Evolutionary conservation across 2,113 vertebrate species (phyloP).

Genomic region (Istiophorus platypterus): DNA sequence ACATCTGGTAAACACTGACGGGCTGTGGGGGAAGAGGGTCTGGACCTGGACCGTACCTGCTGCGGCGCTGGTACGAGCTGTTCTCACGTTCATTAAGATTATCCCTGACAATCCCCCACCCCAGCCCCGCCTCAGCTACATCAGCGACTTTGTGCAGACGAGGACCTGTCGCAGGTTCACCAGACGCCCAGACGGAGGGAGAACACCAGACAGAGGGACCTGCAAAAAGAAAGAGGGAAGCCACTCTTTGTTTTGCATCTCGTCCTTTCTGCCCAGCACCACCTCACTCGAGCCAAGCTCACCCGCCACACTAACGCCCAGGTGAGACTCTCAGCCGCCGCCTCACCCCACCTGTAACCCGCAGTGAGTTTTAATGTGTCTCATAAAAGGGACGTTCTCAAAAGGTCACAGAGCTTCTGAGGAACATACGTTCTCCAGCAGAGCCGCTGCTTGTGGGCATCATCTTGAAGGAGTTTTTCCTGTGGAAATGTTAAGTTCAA

Average conservation of each 20-base stretch:
- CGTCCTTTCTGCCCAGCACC: constrained; percentile 25
- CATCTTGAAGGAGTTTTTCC: too few species aligned
- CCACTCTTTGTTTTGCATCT: constrained; percentile 60
- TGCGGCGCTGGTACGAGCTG: background rate
- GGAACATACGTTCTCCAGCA: too few species aligned
- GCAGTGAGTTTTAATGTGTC: too few species aligned
- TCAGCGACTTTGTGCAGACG: constrained; percentile 42
- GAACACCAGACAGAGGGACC: constrained; percentile 35
- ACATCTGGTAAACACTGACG: background rate
- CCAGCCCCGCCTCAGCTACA: background rate
- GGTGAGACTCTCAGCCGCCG: constrained; percentile 37
- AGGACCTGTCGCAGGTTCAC: constrained; percentile 25
- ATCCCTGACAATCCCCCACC: constrained; percentile 36
- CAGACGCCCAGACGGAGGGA: background rate
- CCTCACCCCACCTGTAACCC: background rate
- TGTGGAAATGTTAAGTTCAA: too few species aligned
- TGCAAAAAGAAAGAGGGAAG: constrained; percentile 64
- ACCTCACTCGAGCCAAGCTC: background rate
- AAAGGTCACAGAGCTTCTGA: too few species aligned
- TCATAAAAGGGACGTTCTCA: too few species aligned
- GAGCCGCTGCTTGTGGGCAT: too few species aligned
- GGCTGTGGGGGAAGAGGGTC: background rate
- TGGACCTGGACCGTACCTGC: too few species aligned
- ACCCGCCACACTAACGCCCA: constrained; percentile 5
- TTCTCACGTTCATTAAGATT: constrained; percentile 32